Evolutionary conservation across 1,140 invertebrate genomes (phyloP), one percentile per base, ranked within the genome.

Genomic region (Calosoma granatense): DNA sequence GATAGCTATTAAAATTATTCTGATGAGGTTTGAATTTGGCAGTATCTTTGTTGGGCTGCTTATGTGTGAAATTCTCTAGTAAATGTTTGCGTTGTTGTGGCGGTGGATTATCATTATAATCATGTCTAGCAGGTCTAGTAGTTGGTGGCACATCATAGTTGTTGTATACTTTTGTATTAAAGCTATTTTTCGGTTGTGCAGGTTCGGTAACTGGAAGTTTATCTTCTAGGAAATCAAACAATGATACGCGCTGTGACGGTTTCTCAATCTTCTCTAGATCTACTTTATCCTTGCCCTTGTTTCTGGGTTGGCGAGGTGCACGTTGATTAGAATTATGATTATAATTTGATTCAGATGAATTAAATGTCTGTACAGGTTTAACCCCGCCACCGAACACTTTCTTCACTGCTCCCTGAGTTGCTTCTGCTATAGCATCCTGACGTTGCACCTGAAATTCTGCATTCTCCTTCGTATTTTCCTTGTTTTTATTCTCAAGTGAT

Each of bases 141-240:
- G 6, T 55, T 2, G 66, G 63, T 23, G 66, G 62, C 36, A 6
- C 26, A 30, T 30, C 26, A 30, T 6, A n/a, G n/a, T 36, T n/a
- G 26, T 54, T 36, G 20, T 6, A 6, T 55, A 17, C 9, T 55
- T 57, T 58, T 57, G 22, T 23, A 54, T 55, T 55, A 14, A 21
- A 22, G 2, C 53, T 1, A 58, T 47, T 58, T 60, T 52, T 52
- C 47, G n/a, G 4, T 56, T 57, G 41, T 47, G 56, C 11, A 6
- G 12, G 30, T 26, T 65, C 58, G 53, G 54, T 77, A 57, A 81
- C 74, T 51, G 85, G 85, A 20, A 93, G 73, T 74, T 90, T 90
- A 62, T 88, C 84, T 68, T 90, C 88, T 2, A 94, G 74, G 67
- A 92, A 94, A 70, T 91, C 89, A 74, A 93, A 93, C 1, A 94